phyloP scores from a whole-genome alignment of 2,797 vertebrate genomes.

The Kryptolebias ocellatus region DNA sequence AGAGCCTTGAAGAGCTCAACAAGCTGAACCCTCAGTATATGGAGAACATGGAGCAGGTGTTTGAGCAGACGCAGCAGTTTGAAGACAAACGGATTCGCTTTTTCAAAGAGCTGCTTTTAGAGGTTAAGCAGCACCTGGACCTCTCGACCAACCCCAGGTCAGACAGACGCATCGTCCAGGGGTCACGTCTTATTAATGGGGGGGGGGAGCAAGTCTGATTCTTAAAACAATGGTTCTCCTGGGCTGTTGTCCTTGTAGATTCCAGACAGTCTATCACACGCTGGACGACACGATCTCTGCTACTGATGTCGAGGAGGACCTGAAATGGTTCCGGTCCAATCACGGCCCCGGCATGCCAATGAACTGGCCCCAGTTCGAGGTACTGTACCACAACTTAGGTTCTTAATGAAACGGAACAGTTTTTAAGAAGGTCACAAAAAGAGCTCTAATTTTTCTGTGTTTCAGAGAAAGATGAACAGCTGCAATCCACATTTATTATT shows the following conservation, averaged over 20 bases:
- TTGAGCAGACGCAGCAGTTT: slow-evolving; percentile 97
- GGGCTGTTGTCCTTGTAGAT: slow-evolving; percentile 75
- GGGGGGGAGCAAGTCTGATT: no score
- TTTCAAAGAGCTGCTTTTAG: slow-evolving; percentile 90
- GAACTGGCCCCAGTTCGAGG: slow-evolving; percentile 99
- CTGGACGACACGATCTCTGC: slow-evolving; percentile 89
- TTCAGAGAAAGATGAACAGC: no score
- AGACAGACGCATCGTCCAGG: slow-evolving; percentile 31
- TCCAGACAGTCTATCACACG: slow-evolving; percentile 89
- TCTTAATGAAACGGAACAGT: neutral
- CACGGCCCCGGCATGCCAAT: slow-evolving; percentile 97
- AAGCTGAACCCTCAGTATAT: slow-evolving; percentile 95
- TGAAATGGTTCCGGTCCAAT: slow-evolving; percentile 93
- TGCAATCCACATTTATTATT: no score
- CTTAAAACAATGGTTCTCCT: neutral
- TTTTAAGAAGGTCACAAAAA: no score
- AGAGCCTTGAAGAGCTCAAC: slow-evolving; percentile 91
- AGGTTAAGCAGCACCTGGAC: slow-evolving; percentile 94
- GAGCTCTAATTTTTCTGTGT: no score
- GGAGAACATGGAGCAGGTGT: slow-evolving; percentile 99
- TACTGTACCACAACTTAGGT: slow-evolving; percentile 76
- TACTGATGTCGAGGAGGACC: slow-evolving; percentile 90
- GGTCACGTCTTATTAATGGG: neutral
- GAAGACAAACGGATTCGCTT: slow-evolving; percentile 94
- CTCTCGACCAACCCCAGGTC: slow-evolving; percentile 92